phyloP scores from a whole-genome alignment of 2,113 vertebrate species.

The Ceyx cyanopectus region DNA sequence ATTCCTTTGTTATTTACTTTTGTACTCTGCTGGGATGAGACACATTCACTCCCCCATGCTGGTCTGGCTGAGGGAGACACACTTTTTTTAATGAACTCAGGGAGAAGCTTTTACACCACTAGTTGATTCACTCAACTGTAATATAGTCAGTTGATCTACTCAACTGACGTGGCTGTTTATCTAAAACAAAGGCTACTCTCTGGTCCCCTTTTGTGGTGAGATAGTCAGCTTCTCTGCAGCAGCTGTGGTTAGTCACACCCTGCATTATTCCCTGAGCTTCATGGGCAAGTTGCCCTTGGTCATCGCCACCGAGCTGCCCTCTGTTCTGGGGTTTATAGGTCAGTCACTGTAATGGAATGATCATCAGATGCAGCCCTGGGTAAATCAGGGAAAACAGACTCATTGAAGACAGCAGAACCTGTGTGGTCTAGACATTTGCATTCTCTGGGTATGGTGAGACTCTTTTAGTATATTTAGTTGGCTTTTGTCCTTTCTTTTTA shows the following conservation, averaged over 20 bases:
- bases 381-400: not conserved
- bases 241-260: not conserved
- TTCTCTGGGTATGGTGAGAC: not conserved
- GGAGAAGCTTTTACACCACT: not conserved
- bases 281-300: not conserved
- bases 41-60: fast-evolving
- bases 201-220: not conserved
- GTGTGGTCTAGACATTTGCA: not conserved
- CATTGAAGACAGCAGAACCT: not conserved
- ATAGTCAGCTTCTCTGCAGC: not conserved
- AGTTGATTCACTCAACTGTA: not conserved
- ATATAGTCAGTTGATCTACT: not conserved
- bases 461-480: not conserved
- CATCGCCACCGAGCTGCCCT: not conserved
- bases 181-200: not conserved
- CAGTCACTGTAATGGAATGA: not conserved
- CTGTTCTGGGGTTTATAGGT: not conserved
- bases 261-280: not conserved
- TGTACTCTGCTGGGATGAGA: not conserved
- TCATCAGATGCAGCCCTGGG: not conserved
- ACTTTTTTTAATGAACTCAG: not conserved
- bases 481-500: not conserved
- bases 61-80: not conserved
- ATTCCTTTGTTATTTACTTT: not conserved
- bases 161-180: not conserved